A percentile compares a stretch with the other conserved stretches of the same genome.
Conservation (phyloP, 2,113 vertebrate species). For the Mus musculus region GRCm39 chr3:80702001-80702500, state of each 20-base stretch:
- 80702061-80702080: background rate
- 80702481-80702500: background rate
- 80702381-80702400: fast-evolving
- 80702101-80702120: background rate
- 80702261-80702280: background rate
- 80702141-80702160: background rate
- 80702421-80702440: background rate
- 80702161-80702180: background rate
- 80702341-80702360: background rate
- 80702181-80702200: background rate
- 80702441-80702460: background rate
- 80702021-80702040: background rate
- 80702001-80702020: background rate
- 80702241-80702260: background rate
- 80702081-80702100: background rate
- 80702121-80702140: background rate
- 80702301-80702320: background rate
- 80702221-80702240: too few species aligned
- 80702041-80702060: background rate
- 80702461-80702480: background rate
- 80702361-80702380: background rate
- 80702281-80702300: background rate
- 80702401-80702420: background rate
- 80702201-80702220: background rate
- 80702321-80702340: background rate